Evolutionary conservation across 2,888 invertebrate genomes (phyloP).

Genomic region (Leptinotarsa peninsularis): DNA sequence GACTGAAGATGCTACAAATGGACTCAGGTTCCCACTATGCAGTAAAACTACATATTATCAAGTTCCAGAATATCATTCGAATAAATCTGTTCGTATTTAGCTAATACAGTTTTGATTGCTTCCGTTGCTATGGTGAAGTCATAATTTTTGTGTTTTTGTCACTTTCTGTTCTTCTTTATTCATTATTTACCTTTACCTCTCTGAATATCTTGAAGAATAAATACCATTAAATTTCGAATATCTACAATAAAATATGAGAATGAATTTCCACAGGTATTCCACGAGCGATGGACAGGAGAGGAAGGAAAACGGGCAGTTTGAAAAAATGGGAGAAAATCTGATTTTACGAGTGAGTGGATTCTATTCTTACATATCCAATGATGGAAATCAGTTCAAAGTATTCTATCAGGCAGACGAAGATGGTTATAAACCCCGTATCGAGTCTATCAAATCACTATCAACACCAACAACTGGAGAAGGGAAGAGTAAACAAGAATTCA

Average conservation of each 20-base stretch:
- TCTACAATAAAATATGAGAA: background rate
- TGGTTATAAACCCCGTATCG: conserved; percentile 39
- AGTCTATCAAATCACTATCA: background rate
- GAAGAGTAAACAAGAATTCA: background rate
- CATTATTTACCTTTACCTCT: no score
- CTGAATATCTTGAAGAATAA: no score
- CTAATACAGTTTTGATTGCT: no score
- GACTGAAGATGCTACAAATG: no score
- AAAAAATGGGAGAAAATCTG: conserved; percentile 48
- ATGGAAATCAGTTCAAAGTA: conserved; percentile 64
- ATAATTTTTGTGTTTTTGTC: no score
- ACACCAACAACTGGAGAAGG: background rate
- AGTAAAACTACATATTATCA: no score
- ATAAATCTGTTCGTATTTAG: no score
- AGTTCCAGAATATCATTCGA: no score
- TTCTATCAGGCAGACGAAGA: conserved; percentile 68
- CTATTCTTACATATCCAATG: conserved; percentile 65
- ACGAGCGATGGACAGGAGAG: conserved; percentile 35
- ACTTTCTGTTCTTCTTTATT: no score
- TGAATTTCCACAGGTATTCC: conserved; percentile 45
- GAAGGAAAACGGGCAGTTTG: conserved; percentile 47
- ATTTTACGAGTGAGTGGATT: conserved; percentile 61
- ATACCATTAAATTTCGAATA: no score
- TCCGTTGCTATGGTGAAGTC: no score
- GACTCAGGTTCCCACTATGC: no score